These are phyloP conservation scores for Spilarctia lutea DNA, from an alignment of 2,888 invertebrate species.

Conservation along the genomic window DNA sequence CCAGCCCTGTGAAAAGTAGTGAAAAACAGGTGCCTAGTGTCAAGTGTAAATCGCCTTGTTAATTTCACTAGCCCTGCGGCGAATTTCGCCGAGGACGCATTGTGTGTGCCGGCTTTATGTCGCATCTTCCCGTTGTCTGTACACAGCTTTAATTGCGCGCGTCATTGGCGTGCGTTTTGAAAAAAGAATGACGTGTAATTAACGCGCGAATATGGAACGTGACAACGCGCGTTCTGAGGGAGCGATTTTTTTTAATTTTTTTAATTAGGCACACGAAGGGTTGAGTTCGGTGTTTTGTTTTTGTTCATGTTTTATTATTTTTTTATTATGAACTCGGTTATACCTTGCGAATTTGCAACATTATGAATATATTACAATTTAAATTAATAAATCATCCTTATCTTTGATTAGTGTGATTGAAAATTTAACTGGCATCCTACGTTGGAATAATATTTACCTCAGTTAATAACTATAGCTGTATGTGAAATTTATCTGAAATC, in stretches of 20 bases:
- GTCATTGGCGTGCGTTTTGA: constrained; percentile 86
- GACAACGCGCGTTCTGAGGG: constrained; percentile 85
- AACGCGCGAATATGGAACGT: constrained; percentile 86
- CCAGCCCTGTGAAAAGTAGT: constrained; percentile 74
- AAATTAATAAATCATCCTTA: constrained; percentile 36
- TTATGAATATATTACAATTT: constrained; percentile 46
- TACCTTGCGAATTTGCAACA: constrained; percentile 39
- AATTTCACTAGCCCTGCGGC: constrained; percentile 86
- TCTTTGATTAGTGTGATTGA: constrained; percentile 8
- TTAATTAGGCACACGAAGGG: constrained; percentile 78
- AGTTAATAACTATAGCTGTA: neutral
- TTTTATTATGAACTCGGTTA: constrained; percentile 44
- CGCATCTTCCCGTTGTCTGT: constrained; percentile 86
- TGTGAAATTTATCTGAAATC: neutral
- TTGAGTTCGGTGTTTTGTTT: constrained; percentile 54
- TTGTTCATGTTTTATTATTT: constrained; percentile 47
- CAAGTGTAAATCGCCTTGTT: constrained; percentile 87
- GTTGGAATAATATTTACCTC: neutral
- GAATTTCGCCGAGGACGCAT: constrained; percentile 86
- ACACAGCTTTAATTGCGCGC: constrained; percentile 86
- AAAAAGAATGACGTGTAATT: constrained; percentile 87
- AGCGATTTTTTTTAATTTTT: constrained; percentile 78
- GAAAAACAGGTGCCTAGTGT: constrained; percentile 82
- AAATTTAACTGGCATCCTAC: neutral
- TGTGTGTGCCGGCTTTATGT: constrained; percentile 85